These are phyloP conservation scores for Portevinia maculata DNA, from an alignment of 2,888 invertebrate genomes.

Conservation along the genomic window DNA sequence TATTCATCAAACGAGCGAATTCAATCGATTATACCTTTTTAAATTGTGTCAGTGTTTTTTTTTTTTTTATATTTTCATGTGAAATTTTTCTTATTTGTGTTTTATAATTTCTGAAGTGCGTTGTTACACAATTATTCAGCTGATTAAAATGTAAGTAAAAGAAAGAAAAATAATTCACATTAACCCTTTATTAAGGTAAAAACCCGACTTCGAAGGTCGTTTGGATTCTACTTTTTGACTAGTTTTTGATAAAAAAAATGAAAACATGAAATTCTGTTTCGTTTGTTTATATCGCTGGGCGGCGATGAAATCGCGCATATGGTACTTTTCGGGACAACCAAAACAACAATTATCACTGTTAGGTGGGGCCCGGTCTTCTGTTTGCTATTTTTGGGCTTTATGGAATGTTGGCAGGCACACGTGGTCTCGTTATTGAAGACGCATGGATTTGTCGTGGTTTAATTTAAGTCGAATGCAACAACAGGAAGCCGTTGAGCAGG, in stretches of 20 bases:
- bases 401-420: not conserved
- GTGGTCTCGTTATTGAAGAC: conserved; percentile 1
- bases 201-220: conserved; percentile 36
- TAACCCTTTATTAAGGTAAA: conserved; percentile 13
- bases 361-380: not conserved
- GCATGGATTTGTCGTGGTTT: conserved; percentile 33
- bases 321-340: conserved; percentile 6
- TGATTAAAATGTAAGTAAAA: conserved; percentile 48
- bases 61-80: not conserved
- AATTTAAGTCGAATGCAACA: not conserved
- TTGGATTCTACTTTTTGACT: not conserved
- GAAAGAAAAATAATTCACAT: not conserved
- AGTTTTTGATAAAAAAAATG: not conserved
- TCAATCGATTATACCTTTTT: conserved; percentile 13
- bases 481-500: conserved; percentile 10
- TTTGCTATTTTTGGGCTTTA: conserved; percentile 6
- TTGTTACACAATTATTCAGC: conserved; percentile 52
- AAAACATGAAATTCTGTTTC: conserved; percentile 59
- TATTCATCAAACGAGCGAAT: conserved; percentile 1
- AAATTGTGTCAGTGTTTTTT: conserved; percentile 12
- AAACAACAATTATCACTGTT: not conserved
- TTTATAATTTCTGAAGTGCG: conserved; percentile 41
- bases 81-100: conserved; percentile 38
- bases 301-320: conserved; percentile 23
- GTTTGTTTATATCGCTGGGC: conserved; percentile 53